phyloP scores from a whole-genome alignment of 2,888 invertebrate genomes.

The Phasia obesa region DNA sequence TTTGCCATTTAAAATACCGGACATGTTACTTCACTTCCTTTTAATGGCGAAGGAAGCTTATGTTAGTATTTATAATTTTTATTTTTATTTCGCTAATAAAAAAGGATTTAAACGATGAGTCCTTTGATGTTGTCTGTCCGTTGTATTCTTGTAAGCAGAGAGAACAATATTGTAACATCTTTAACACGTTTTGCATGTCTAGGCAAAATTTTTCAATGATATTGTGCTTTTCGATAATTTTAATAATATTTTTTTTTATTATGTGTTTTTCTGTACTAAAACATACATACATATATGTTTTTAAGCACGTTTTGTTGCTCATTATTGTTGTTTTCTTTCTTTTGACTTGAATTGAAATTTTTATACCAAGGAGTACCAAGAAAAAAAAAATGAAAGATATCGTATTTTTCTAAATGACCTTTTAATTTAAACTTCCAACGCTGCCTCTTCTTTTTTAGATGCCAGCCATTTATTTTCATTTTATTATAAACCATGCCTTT shows the following conservation, averaged over 20 bases:
- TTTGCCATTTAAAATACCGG: background rate
- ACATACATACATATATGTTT: too few species aligned
- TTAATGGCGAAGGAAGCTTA: background rate
- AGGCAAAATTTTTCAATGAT: constrained; percentile 11
- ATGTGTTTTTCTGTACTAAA: background rate
- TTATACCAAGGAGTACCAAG: too few species aligned
- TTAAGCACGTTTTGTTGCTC: background rate
- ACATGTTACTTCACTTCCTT: background rate
- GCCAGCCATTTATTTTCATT: too few species aligned
- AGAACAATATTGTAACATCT: constrained; percentile 37
- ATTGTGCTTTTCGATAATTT: constrained; percentile 8
- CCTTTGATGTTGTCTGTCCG: background rate
- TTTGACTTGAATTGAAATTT: too few species aligned
- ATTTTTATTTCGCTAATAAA: background rate
- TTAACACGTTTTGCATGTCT: constrained; percentile 65
- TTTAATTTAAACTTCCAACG: too few species aligned
- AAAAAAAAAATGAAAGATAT: too few species aligned
- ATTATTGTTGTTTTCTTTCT: background rate
- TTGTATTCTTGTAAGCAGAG: background rate
- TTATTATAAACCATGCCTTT: too few species aligned
- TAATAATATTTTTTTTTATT: background rate
- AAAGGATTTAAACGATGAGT: constrained; percentile 9
- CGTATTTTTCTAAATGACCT: too few species aligned
- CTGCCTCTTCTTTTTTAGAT: too few species aligned
- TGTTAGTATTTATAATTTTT: background rate